Evolutionary conservation across 2,113 vertebrate genomes (phyloP), one percentile per base, ranked within the genome.

Genomic region (Hystrix brachyura): DNA sequence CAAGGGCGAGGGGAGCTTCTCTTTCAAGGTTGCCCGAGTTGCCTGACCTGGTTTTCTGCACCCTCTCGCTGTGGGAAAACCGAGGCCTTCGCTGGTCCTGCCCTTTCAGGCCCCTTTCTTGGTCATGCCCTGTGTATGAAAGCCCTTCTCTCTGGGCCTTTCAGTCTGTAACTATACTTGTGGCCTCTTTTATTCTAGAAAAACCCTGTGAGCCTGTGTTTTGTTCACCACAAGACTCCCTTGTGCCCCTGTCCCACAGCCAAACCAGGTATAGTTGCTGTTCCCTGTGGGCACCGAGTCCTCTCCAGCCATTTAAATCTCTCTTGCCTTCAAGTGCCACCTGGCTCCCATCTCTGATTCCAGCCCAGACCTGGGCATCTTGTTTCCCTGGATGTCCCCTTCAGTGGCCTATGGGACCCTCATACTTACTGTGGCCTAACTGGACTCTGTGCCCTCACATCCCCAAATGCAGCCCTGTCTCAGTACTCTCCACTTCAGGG

Each of bases 71-170:
- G 8, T 72, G 19, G 69, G 69, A 19, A 72, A 72, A 72, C n/a
- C 11, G 69, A 72, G 69, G n/a, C 69, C 38, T 19, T 69, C n/a
- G 7, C 18, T 7, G 17, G n/a, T 29, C 67, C n/a, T 71, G 51
- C n/a, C 64, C 53, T 3, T 62, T 46, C 72, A 55, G 82, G 64
- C 15, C 46, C 27, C 34, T 32, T 78, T 13, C 78, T 51, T 64
- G n/a, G 29, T 32, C n/a, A 46, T 21, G 23, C 5, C 38, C n/a
- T 8, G 1, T 12, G 0, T 1, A 3, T 57, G 55, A 14, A 64
- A 23, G 64, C 14, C 48, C 48, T 69, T 21, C 13, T 6, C 15
- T 64, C 8, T 3, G 19, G 5, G 11, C 53, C 19, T 53, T 25
- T 62, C 21, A 32, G 5, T 21, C 46, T 55, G 27, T 17, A 19